phyloP scores from a whole-genome alignment of 2,888 invertebrate genomes.

The Ormia ochracea region DNA sequence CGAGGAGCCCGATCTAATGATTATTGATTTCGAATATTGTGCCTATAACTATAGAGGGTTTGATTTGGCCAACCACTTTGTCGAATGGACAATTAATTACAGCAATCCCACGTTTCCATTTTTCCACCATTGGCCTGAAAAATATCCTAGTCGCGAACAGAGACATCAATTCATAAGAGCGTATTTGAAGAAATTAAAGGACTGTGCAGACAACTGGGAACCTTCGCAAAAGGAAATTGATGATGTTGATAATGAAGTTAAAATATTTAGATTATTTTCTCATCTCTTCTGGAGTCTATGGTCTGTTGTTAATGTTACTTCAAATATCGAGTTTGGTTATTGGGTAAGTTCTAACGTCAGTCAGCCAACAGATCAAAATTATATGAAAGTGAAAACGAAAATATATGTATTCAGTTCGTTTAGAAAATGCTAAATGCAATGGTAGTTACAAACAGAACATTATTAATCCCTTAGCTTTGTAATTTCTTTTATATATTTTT shows the following conservation, averaged over 20 bases:
- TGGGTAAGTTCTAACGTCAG: slow-evolving; percentile 82
- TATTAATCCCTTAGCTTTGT: no score
- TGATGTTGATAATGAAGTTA: slow-evolving; percentile 85
- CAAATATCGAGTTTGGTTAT: slow-evolving; percentile 95
- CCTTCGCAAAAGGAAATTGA: slow-evolving; percentile 80
- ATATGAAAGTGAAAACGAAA: background rate
- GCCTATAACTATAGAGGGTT: slow-evolving; percentile 96
- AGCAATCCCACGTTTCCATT: slow-evolving; percentile 86
- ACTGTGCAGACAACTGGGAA: slow-evolving; percentile 71
- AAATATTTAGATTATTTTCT: slow-evolving; percentile 89
- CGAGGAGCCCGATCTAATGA: slow-evolving; percentile 81
- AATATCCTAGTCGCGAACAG: slow-evolving; percentile 87
- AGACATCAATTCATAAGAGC: slow-evolving; percentile 71
- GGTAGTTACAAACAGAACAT: no score
- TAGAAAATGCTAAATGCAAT: background rate
- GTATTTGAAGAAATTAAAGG: slow-evolving; percentile 73
- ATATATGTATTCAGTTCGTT: background rate
- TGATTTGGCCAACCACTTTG: slow-evolving; percentile 95
- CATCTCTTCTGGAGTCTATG: slow-evolving; percentile 97
- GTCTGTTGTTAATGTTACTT: slow-evolving; percentile 91
- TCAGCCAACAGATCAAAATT: background rate
- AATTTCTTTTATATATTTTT: no score
- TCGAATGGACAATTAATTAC: slow-evolving; percentile 95
- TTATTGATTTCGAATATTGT: slow-evolving; percentile 96
- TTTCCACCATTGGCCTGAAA: slow-evolving; percentile 82